A percentile compares a stretch with the other conserved stretches of the same genome.
phyloP scores from a whole-genome alignment of 2,888 invertebrate species.

The Epistrophella euchroma region DNA sequence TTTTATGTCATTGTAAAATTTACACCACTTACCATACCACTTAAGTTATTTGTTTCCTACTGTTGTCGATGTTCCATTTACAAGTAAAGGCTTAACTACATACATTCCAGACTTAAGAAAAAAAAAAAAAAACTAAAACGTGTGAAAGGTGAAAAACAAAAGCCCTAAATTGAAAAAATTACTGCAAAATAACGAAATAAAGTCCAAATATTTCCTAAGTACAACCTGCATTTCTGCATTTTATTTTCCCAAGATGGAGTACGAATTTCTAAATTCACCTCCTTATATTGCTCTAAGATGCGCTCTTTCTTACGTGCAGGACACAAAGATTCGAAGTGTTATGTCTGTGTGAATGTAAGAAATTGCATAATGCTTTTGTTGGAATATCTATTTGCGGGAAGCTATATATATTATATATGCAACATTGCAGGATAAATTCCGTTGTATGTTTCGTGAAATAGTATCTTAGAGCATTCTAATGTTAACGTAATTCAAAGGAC shows the following conservation, averaged over 20 bases:
- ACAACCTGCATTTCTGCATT: neutral
- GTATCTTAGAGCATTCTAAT: constrained; percentile 57
- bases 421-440: constrained; percentile 45
- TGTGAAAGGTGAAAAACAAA: no score
- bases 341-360: neutral
- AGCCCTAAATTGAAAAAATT: no score
- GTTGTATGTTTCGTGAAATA: constrained; percentile 40
- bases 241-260: constrained; percentile 21
- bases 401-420: constrained; percentile 1
- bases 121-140: no score
- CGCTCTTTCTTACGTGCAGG: neutral
- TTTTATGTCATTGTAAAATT: no score
- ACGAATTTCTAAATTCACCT: constrained; percentile 29
- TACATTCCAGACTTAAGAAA: no score
- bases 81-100: no score
- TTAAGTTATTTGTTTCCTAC: no score
- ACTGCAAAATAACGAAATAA: no score
- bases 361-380: constrained; percentile 44
- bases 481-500: constrained; percentile 41
- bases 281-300: constrained; percentile 31
- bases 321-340: constrained; percentile 5
- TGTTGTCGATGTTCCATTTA: no score
- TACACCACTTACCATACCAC: no score
- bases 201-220: no score
- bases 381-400: constrained; percentile 12